Evolutionary conservation across 2,113 vertebrate species (phyloP).

Genomic region (Melospiza georgiana): DNA sequence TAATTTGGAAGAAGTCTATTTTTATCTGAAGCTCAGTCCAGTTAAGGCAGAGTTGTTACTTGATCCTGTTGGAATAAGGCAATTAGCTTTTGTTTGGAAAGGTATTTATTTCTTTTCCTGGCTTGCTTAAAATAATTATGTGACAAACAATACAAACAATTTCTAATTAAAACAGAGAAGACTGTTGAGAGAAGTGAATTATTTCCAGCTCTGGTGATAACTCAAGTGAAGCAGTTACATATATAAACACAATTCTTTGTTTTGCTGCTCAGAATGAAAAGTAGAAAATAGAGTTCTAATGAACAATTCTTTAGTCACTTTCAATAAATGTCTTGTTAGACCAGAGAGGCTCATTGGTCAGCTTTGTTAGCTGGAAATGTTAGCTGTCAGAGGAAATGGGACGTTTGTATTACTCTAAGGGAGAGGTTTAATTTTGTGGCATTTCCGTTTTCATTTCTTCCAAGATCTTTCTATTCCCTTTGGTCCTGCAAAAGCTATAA

Average conservation of each 20-base stretch:
- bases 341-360: neutral
- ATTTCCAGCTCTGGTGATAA: neutral
- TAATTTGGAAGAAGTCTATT: neutral
- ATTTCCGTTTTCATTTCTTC: neutral
- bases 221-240: neutral
- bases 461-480: neutral
- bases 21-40: neutral
- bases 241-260: neutral
- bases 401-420: neutral
- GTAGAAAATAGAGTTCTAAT: neutral
- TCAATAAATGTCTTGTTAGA: neutral
- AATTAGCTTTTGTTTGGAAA: neutral
- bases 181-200: neutral
- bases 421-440: neutral
- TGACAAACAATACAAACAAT: neutral
- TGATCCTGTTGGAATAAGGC: neutral
- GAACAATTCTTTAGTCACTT: neutral
- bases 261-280: neutral
- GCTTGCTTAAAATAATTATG: neutral
- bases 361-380: neutral
- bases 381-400: neutral
- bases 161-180: neutral
- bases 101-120: neutral
- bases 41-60: neutral
- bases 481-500: neutral